These are phyloP conservation scores for Subacronicta megacephala DNA, from an alignment of 2,888 invertebrate genomes.

Conservation along the genomic window DNA sequence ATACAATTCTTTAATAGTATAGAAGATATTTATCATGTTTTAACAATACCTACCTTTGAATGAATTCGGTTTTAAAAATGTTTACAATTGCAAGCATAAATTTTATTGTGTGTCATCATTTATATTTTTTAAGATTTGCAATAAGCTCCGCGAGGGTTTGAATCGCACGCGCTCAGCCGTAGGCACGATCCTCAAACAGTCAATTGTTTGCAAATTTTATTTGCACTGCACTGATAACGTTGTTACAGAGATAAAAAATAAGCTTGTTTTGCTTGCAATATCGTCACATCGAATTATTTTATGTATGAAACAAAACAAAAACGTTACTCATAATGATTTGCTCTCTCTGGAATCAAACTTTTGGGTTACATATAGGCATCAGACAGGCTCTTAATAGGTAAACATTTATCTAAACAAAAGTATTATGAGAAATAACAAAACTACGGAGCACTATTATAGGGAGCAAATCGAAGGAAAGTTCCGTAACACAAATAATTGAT, in stretches of 20 bases:
- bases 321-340: constrained; percentile 19
- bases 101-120: constrained; percentile 43
- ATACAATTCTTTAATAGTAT: too few species aligned
- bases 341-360: constrained; percentile 39
- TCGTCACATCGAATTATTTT: constrained; percentile 21
- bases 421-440: constrained; percentile 70
- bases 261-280: constrained; percentile 33
- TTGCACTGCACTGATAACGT: constrained; percentile 57
- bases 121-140: constrained; percentile 63
- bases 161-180: constrained; percentile 73
- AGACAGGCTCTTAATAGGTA: constrained; percentile 42
- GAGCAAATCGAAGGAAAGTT: constrained; percentile 82
- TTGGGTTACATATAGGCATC: constrained; percentile 44
- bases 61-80: background rate
- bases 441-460: constrained; percentile 69
- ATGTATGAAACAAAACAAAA: constrained; percentile 26
- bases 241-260: constrained; percentile 52
- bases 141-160: constrained; percentile 67
- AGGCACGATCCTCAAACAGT: constrained; percentile 79
- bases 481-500: constrained; percentile 88
- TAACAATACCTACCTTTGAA: too few species aligned
- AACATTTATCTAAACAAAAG: constrained; percentile 60
- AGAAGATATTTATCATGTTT: too few species aligned
- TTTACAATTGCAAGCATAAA: constrained; percentile 16
- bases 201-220: constrained; percentile 70